Evolutionary conservation across 2,888 invertebrate species (phyloP).

Genomic region (Dolichopus griseipennis): DNA sequence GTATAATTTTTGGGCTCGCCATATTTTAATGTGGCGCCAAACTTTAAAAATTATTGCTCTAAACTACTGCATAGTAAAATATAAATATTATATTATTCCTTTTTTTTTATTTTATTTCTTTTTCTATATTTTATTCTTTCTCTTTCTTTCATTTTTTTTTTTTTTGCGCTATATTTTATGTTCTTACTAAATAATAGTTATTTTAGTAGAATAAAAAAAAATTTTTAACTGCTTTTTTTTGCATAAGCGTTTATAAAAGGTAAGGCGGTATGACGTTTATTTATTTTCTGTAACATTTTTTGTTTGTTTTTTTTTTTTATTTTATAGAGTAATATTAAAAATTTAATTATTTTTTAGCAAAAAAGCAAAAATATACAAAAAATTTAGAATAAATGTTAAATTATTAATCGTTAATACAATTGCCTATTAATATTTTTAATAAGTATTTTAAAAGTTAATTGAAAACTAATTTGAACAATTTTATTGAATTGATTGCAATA

Average conservation of each 20-base stretch:
- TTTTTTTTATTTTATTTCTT: too few relatives aligned
- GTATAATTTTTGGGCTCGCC: not conserved
- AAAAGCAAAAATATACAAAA: too few relatives aligned
- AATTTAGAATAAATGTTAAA: too few relatives aligned
- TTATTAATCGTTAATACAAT: too few relatives aligned
- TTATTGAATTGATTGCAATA: too few relatives aligned
- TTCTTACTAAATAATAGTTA: not conserved
- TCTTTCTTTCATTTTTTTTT: not conserved
- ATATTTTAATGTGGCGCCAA: conserved; percentile 6
- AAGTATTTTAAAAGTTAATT: too few relatives aligned
- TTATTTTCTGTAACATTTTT: too few relatives aligned
- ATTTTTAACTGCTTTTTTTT: not conserved
- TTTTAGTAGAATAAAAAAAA: not conserved
- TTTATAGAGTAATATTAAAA: not conserved
- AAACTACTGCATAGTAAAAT: not conserved
- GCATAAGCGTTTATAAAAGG: not conserved
- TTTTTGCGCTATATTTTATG: not conserved
- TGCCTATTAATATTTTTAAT: too few relatives aligned
- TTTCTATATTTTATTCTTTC: not conserved
- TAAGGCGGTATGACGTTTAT: not conserved
- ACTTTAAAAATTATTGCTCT: conserved; percentile 1
- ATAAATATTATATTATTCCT: too few relatives aligned
- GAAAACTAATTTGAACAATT: too few relatives aligned
- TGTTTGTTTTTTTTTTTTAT: not conserved
- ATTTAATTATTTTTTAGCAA: not conserved